Conservation (phyloP, 2,888 invertebrate genomes). For the Dyspetes luteomarginatus region DNA sequence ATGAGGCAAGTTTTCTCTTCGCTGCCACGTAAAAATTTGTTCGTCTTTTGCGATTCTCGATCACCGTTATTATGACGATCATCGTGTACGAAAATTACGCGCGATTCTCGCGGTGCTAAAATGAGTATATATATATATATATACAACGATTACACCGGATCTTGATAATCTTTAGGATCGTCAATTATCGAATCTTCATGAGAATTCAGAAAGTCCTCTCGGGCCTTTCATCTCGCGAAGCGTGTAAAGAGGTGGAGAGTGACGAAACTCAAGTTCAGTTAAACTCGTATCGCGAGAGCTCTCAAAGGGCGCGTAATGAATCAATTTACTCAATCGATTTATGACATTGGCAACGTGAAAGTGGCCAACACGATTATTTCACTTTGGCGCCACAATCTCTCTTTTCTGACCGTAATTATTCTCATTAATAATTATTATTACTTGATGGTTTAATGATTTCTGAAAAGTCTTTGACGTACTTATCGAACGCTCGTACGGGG, state of each 20-base stretch:
- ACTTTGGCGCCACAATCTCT: not conserved
- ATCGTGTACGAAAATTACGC: constrained; percentile 43
- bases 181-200: constrained; percentile 19
- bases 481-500: not conserved
- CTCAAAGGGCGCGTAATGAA: constrained; percentile 52
- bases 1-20: constrained; percentile 61
- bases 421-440: not conserved
- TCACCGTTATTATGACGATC: constrained; percentile 63
- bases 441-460: not conserved
- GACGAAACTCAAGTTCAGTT: constrained; percentile 50
- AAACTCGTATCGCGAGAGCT: not conserved
- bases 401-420: not conserved
- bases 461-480: not conserved
- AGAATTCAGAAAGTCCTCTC: constrained; percentile 59
- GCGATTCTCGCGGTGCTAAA: constrained; percentile 43
- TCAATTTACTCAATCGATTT: constrained; percentile 65
- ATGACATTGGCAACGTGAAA: constrained; percentile 49
- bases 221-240: not conserved
- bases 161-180: not conserved
- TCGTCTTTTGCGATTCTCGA: constrained; percentile 46
- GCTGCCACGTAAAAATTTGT: constrained; percentile 9
- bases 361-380: constrained; percentile 45
- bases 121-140: not conserved
- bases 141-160: not conserved
- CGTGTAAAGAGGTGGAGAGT: constrained; percentile 23